Evolutionary conservation across 2,113 vertebrate species (phyloP).

Genomic region (Heteronetta atricapilla): DNA sequence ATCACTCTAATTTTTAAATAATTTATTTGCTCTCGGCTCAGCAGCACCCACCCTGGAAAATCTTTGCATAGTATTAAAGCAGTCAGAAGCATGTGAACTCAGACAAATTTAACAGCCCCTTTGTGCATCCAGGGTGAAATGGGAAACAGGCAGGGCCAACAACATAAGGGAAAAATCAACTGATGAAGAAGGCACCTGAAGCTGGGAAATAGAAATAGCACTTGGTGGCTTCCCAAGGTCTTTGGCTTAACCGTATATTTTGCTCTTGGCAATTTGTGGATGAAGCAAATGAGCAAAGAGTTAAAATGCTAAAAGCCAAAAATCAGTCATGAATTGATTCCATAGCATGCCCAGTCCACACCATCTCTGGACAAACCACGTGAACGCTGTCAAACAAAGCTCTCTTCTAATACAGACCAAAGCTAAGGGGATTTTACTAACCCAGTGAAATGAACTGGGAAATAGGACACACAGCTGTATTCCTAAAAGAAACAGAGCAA

Average conservation of each 20-base stretch:
- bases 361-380: background rate
- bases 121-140: background rate
- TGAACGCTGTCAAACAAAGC: background rate
- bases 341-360: background rate
- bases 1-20: constrained; percentile 34
- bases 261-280: background rate
- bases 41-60: background rate
- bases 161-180: background rate
- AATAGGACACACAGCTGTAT: background rate
- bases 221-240: background rate
- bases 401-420: background rate
- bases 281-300: background rate
- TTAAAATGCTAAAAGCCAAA: background rate
- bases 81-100: background rate
- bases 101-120: background rate
- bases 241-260: background rate
- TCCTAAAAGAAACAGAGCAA: background rate
- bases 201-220: background rate
- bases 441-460: background rate
- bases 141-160: background rate
- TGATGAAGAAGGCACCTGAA: background rate
- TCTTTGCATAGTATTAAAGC: background rate
- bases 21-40: constrained; percentile 6
- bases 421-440: background rate
- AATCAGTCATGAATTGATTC: background rate